Base-by-base conservation (phyloP, 1,140 invertebrate species). In the Halotydeus destructor region DNA sequence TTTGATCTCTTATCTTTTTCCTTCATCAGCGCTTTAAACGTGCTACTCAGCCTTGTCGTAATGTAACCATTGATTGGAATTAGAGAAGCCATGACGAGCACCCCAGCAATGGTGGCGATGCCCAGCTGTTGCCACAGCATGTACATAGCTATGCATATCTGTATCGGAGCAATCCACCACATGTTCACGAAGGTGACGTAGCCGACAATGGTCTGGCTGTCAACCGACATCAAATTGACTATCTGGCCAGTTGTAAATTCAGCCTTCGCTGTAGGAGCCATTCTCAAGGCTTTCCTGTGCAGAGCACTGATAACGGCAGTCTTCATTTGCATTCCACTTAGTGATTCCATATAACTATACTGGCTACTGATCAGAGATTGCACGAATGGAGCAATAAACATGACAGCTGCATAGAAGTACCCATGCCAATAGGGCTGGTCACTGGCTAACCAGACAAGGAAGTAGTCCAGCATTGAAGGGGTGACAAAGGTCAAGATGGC, bases 11-110 rank as follows among this genome's bases (percentile, higher is more conserved):
- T 46, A 45, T 63, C 61, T 43, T 62, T 61, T n/a, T 50, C 41
- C 25, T 47, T 49, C 59, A 62, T 62, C 44, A 85, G 63, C 38
- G 59, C 56, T 50, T 62, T 61, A 4, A 68, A 73, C 57, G 75
- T 76, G n/a, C 28, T 9, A 18, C 3, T 21, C 12, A 27, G 19
- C n/a, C 26, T 23, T 57, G 75, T 80, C 2, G 84, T 83, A 47
- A 94, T 77, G 33, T 78, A 62, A 4, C 76, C 80, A 61, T 94
- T 94, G 5, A 91, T 59, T 1, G 85, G 85, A 49, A 91, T 81
- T 25, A 89, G 65, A 40, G 89, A 69, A 19, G 61, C 36, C 23
- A 63, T 45, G 16, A 62, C 44, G 12, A 44, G 28, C 8, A 63
- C 28, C 24, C 61, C 59, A 24, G 53, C 52, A 12, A 64, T 18